Conservation (phyloP, 2,113 vertebrate genomes). For the Brienomyrus brachyistius region DNA sequence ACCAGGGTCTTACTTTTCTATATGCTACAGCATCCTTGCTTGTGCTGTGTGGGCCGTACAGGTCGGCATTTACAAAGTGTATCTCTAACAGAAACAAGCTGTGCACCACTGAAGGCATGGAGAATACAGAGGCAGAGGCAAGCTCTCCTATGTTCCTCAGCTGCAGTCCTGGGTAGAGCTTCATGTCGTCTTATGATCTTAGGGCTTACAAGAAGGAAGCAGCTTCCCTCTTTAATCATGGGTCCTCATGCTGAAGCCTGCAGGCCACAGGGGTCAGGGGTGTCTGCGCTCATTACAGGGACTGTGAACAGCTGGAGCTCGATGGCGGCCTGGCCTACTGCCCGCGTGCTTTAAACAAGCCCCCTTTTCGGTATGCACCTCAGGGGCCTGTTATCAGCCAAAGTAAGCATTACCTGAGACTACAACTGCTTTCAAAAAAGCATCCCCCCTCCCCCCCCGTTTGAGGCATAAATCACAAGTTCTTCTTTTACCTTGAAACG, state of each 20-base stretch:
- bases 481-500: neutral
- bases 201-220: neutral
- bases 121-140: neutral
- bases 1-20: neutral
- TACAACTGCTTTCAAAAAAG: neutral
- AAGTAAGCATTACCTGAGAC: neutral
- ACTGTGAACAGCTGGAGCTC: neutral
- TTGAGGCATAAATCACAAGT: neutral
- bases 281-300: neutral
- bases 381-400: neutral
- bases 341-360: neutral
- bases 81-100: neutral
- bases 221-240: neutral
- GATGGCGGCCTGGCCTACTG: neutral
- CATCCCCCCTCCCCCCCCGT: neutral
- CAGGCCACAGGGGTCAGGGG: neutral
- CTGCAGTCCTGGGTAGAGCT: neutral
- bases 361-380: neutral
- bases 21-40: slow-evolving; percentile 21
- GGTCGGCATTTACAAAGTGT: neutral
- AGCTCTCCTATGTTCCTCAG: neutral
- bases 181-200: neutral
- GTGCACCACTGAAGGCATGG: neutral
- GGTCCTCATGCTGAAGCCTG: neutral
- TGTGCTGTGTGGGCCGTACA: neutral